Evolutionary conservation across 2,797 vertebrate genomes (phyloP).

Genomic region (Sebastiscus tertius): DNA sequence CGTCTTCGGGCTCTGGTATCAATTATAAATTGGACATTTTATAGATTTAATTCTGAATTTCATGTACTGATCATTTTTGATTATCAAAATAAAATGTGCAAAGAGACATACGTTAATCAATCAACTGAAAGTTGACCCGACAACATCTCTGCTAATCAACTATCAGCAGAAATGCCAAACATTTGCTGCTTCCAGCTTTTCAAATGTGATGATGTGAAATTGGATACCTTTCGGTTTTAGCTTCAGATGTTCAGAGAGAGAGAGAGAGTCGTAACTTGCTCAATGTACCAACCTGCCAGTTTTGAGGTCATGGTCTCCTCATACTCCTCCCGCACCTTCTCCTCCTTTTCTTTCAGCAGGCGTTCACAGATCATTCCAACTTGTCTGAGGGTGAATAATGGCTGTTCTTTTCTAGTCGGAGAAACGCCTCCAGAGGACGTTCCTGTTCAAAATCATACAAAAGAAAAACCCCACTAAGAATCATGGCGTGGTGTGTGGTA

Average conservation of each 20-base stretch:
- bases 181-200: neutral
- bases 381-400: constrained; percentile 97
- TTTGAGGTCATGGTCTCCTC: constrained; percentile 98
- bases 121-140: too few species aligned
- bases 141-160: neutral
- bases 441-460: constrained; percentile 51
- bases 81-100: neutral
- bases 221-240: neutral
- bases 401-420: constrained; percentile 95
- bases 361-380: constrained; percentile 99
- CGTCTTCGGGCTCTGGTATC: neutral
- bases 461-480: neutral
- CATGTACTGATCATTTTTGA: neutral
- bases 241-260: neutral
- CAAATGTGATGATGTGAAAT: neutral
- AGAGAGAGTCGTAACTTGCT: neutral
- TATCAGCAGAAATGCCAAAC: neutral
- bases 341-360: constrained; percentile 97
- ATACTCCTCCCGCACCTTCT: constrained; percentile 97
- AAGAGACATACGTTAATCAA: neutral
- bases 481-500: rapidly evolving
- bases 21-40: neutral
- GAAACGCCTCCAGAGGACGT: constrained; percentile 88
- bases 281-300: constrained; percentile 88
- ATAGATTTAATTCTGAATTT: neutral